Evolutionary conservation across 2,113 vertebrate species (phyloP).

Genomic region (Hemiscyllium ocellatum): DNA sequence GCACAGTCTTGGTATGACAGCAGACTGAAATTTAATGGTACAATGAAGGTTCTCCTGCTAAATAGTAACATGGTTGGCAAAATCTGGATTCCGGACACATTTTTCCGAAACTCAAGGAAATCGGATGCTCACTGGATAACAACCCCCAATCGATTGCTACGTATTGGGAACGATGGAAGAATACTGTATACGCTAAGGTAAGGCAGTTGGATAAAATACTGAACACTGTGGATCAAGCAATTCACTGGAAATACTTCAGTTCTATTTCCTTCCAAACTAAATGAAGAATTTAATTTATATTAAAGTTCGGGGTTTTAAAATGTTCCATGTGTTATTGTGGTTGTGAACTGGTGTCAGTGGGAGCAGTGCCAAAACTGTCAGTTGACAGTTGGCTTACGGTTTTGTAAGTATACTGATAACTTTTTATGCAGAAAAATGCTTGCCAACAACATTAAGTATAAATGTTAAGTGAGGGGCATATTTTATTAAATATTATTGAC

Average conservation of each 20-base stretch:
- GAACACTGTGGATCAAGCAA: not conserved
- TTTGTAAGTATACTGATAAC: not conserved
- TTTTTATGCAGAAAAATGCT: not conserved
- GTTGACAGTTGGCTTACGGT: not conserved
- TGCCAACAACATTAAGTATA: not conserved
- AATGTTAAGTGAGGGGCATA: not conserved
- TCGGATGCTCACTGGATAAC: conserved; percentile 98
- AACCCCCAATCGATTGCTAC: conserved; percentile 87
- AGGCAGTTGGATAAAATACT: conserved; percentile 21
- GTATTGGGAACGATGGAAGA: conserved; percentile 87
- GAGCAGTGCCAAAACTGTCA: not conserved
- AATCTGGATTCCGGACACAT: conserved; percentile 98
- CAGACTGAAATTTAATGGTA: conserved; percentile 89
- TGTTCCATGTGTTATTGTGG: not conserved
- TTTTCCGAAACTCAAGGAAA: conserved; percentile 94
- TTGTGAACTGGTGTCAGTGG: not conserved
- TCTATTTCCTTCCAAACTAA: not conserved
- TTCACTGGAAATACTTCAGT: not conserved
- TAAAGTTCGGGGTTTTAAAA: not conserved
- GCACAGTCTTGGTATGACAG: conserved; percentile 97
- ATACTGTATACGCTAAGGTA: conserved; percentile 92
- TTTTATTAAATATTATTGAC: conserved; percentile 2
- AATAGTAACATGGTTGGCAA: conserved; percentile 98
- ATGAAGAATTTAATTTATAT: not conserved
- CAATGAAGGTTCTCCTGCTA: conserved; percentile 90